Percentiles rank a stretch among this genome's conserved stretches.
Conservation (phyloP, 2,888 invertebrate species). For the Campaea margaritaria region DNA sequence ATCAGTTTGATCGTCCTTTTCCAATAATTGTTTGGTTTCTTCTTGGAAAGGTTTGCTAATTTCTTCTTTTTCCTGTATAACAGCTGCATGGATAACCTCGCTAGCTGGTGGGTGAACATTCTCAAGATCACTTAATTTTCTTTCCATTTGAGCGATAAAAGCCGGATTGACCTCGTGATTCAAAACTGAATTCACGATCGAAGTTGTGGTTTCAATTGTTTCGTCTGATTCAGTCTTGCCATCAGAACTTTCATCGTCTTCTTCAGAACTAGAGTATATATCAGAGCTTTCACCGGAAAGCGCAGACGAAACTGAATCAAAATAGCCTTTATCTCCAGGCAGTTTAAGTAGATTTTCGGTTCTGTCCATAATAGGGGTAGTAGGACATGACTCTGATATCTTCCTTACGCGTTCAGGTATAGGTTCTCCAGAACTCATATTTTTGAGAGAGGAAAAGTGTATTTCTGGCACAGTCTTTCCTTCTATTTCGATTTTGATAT, state of each 20-base stretch:
- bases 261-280: conserved; percentile 74
- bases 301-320: conserved; percentile 75
- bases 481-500: conserved; percentile 40
- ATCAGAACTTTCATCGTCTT: conserved; percentile 79
- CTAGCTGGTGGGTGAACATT: conserved; percentile 43
- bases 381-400: conserved; percentile 78
- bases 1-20: conserved; percentile 20
- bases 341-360: conserved; percentile 70
- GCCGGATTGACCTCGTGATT: conserved; percentile 64
- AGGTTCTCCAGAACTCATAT: conserved; percentile 60
- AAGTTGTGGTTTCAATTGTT: conserved; percentile 83
- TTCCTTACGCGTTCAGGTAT: conserved; percentile 56
- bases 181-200: conserved; percentile 84
- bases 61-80: conserved; percentile 10
- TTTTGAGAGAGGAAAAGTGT: conserved; percentile 70
- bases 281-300: conserved; percentile 75
- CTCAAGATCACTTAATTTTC: conserved; percentile 62
- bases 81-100: conserved; percentile 36
- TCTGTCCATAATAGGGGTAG: conserved; percentile 69
- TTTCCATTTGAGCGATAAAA: conserved; percentile 69
- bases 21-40: background rate
- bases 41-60: background rate
- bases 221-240: conserved; percentile 76
- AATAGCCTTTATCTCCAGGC: conserved; percentile 70
- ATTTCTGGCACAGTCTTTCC: conserved; percentile 62